Evolutionary conservation across 2,888 invertebrate genomes (phyloP).

Genomic region (Nyleta sp.): DNA sequence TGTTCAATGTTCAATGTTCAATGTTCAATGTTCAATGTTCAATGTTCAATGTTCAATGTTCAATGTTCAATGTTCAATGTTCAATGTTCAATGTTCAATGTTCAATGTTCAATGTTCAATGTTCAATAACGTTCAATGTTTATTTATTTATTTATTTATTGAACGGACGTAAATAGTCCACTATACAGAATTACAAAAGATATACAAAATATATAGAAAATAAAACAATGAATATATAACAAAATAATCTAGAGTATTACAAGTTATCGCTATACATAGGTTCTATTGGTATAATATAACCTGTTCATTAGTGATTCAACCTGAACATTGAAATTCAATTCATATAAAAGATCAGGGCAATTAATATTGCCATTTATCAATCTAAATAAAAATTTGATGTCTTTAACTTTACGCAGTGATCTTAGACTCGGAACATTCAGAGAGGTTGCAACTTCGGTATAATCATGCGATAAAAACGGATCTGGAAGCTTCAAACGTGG

Average conservation of each 20-base stretch:
- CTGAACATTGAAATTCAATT: neutral
- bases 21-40: no score
- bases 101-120: no score
- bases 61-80: no score
- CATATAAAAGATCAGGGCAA: neutral
- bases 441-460: neutral
- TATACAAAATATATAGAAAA: neutral
- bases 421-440: neutral
- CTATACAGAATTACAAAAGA: neutral
- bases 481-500: neutral
- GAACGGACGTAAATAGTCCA: neutral
- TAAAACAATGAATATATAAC: neutral
- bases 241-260: no score
- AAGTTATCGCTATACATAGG: no score
- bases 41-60: no score
- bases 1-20: no score
- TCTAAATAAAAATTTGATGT: conserved; percentile 6
- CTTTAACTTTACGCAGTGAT: neutral
- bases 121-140: no score
- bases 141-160: neutral
- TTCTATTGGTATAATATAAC: neutral
- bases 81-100: no score
- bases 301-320: no score
- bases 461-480: conserved; percentile 2
- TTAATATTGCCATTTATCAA: neutral